phyloP scores from a whole-genome alignment of 2,888 invertebrate species.

The Zaprionus lineosus region DNA sequence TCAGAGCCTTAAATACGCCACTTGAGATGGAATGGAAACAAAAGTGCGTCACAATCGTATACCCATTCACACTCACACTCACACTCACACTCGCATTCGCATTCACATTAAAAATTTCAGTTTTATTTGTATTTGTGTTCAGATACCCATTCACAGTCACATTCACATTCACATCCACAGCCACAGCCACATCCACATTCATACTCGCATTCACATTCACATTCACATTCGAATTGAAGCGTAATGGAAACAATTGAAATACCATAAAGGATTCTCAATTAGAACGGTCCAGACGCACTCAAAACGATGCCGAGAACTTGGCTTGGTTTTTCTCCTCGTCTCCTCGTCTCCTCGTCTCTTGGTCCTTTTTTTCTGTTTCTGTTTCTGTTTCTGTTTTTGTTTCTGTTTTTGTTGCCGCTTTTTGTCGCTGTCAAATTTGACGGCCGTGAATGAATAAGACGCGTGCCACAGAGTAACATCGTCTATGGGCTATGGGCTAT shows the following conservation, averaged over 20 bases:
- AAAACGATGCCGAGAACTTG: constrained; percentile 51
- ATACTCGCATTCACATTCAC: constrained; percentile 19
- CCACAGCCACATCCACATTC: background rate
- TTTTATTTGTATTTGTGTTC: no score
- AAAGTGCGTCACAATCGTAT: constrained; percentile 53
- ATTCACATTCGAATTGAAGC: constrained; percentile 65
- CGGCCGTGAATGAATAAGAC: constrained; percentile 73
- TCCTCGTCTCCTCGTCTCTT: background rate
- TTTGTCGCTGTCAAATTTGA: constrained; percentile 79
- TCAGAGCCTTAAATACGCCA: constrained; percentile 80
- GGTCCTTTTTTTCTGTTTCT: constrained; percentile 9
- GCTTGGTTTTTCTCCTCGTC: constrained; percentile 18
- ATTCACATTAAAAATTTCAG: no score
- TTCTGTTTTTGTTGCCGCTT: constrained; percentile 8
- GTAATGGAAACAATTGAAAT: constrained; percentile 80
- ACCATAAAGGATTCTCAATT: constrained; percentile 80
- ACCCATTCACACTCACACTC: background rate
- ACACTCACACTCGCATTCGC: constrained; percentile 13
- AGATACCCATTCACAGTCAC: no score
- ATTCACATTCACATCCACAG: no score
- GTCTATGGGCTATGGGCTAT: no score
- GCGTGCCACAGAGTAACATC: constrained; percentile 56
- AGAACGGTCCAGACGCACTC: constrained; percentile 59
- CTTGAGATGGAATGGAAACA: constrained; percentile 76
- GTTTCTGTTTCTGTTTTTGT: background rate